These are phyloP conservation scores for Peromyscus californicus DNA, from an alignment of 2,113 vertebrate species.

Conservation along the genomic window DNA sequence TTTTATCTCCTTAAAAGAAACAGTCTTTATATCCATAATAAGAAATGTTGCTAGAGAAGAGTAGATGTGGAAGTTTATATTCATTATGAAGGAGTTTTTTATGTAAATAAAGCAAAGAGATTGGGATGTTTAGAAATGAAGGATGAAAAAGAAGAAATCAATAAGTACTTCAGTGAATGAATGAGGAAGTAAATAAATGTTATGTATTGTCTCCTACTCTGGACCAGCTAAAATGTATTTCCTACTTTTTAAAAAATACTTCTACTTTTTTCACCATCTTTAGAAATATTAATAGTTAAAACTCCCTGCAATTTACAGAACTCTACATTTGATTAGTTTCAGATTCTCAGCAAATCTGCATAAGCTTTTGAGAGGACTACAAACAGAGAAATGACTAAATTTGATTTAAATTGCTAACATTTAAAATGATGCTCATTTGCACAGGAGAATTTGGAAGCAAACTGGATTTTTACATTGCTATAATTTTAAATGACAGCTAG, in stretches of 20 bases:
- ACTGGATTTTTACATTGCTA: neutral
- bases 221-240: neutral
- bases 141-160: neutral
- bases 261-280: constrained; percentile 30
- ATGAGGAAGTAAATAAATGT: neutral
- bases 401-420: constrained; percentile 9
- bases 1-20: neutral
- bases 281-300: constrained; percentile 49
- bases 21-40: neutral
- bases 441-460: constrained; percentile 10
- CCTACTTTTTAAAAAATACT: neutral
- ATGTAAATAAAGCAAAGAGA: neutral
- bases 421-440: constrained; percentile 51
- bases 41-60: neutral
- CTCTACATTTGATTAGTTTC: constrained; percentile 28
- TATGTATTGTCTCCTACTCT: neutral
- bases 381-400: constrained; percentile 41
- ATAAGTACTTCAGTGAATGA: neutral
- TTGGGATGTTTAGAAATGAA: constrained; percentile 31
- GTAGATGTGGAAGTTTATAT: neutral
- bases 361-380: constrained; percentile 26
- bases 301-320: neutral
- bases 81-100: neutral
- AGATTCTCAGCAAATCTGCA: constrained; percentile 20
- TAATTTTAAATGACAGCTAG: constrained; percentile 42